phyloP scores from a whole-genome alignment of 2,797 vertebrate species.

The Spinus olivaceus region DNA sequence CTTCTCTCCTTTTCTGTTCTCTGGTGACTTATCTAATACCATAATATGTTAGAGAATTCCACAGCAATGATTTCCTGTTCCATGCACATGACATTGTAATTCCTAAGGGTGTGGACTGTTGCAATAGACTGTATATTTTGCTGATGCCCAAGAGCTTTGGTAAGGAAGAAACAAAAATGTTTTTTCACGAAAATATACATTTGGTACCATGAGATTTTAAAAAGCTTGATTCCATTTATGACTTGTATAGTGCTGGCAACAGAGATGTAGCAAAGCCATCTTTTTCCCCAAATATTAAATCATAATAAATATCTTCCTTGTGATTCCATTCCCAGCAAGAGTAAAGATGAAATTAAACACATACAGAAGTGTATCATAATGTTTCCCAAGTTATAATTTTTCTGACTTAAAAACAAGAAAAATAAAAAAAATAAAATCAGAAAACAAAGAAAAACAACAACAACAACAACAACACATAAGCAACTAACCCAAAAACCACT shows the following conservation, averaged over 20 bases:
- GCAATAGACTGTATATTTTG: background rate
- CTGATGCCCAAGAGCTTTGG: background rate
- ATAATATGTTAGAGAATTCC: background rate
- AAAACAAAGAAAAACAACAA: no score
- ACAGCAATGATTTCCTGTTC: background rate
- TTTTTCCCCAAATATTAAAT: background rate
- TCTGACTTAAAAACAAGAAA: background rate
- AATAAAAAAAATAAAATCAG: fast-evolving
- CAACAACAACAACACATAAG: background rate
- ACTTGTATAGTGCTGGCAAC: background rate
- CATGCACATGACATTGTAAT: background rate
- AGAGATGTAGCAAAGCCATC: background rate
- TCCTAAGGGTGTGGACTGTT: background rate
- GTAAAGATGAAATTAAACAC: background rate
- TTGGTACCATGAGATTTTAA: background rate
- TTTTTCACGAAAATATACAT: background rate
- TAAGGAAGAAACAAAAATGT: fast-evolving
- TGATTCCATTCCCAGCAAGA: background rate
- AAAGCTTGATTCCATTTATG: background rate
- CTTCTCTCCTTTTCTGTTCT: background rate
- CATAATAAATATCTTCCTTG: background rate
- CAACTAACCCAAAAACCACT: fast-evolving
- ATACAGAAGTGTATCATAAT: background rate
- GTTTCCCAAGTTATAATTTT: background rate
- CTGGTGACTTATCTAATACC: background rate